These are phyloP conservation scores for Scolopax bukidnonensis DNA, from an alignment of 2,797 vertebrate species.

Conservation along the genomic window DNA sequence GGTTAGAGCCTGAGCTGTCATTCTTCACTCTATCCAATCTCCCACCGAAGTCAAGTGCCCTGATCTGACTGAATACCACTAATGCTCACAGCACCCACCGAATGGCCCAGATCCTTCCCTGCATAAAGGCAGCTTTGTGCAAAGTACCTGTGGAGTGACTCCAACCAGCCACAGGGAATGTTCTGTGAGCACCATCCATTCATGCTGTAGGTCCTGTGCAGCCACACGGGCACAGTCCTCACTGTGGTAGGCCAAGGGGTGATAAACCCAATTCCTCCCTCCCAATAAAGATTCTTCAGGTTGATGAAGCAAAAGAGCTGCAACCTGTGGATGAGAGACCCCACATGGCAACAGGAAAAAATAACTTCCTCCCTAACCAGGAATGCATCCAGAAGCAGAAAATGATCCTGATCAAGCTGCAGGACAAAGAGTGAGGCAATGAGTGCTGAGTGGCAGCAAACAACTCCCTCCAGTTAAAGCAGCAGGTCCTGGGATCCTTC, in stretches of 20 bases:
- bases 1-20: not conserved
- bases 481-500: not conserved
- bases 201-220: not conserved
- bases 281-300: not conserved
- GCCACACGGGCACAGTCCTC: not conserved
- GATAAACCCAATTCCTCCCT: not conserved
- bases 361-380: not conserved
- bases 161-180: not conserved
- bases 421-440: not conserved
- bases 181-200: rapidly evolving
- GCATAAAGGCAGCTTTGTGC: not conserved
- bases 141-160: not conserved
- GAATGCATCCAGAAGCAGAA: not conserved
- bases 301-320: not conserved
- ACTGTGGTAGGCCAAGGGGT: not conserved
- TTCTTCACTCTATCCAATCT: not conserved
- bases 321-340: not conserved
- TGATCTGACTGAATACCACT: not conserved
- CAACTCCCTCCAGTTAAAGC: not conserved
- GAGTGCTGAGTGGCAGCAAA: not conserved
- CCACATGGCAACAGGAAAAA: not conserved
- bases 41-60: not conserved
- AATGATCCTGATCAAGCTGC: not conserved
- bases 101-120: not conserved
- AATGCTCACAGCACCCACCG: not conserved